These are phyloP conservation scores for Corythoichthys intestinalis DNA, from an alignment of 2,113 vertebrate species.

Conservation along the genomic window DNA sequence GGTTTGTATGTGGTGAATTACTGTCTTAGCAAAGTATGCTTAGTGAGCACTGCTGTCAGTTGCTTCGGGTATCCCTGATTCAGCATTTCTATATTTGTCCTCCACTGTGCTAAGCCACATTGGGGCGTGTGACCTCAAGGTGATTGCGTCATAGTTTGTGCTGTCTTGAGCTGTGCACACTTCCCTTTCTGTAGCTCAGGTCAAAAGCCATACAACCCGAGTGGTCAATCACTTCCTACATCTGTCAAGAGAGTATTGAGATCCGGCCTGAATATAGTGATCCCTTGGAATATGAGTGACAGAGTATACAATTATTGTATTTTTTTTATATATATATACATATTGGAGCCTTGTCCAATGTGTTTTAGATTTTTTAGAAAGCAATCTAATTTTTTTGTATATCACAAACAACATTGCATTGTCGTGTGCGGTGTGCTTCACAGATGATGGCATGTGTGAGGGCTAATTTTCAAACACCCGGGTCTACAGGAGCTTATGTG, in stretches of 20 bases:
- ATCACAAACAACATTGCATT: neutral
- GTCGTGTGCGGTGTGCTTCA: neutral
- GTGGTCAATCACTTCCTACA: constrained; percentile 12
- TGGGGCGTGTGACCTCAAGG: constrained; percentile 46
- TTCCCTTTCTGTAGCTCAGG: constrained; percentile 23
- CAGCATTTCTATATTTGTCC: constrained; percentile 44
- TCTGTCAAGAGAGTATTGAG: constrained; percentile 8
- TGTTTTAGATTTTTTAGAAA: no score
- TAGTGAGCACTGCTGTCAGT: constrained; percentile 8
- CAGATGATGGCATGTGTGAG: constrained; percentile 40
- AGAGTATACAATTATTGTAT: neutral
- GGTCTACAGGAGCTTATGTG: constrained; percentile 38
- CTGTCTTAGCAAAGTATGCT: neutral
- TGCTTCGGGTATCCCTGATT: constrained; percentile 15
- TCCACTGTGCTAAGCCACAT: constrained; percentile 12
- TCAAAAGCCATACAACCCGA: constrained; percentile 30
- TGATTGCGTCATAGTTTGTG: constrained; percentile 46
- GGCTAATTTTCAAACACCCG: constrained; percentile 48
- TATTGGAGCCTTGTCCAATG: neutral
- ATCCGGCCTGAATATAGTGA: neutral
- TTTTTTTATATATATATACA: neutral
- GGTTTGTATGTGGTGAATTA: constrained; percentile 6
- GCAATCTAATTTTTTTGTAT: neutral
- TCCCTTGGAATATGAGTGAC: neutral
- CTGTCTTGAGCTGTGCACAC: constrained; percentile 37